Base-by-base conservation (phyloP, 2,888 invertebrate genomes). In the Agonopterix arenella region DNA sequence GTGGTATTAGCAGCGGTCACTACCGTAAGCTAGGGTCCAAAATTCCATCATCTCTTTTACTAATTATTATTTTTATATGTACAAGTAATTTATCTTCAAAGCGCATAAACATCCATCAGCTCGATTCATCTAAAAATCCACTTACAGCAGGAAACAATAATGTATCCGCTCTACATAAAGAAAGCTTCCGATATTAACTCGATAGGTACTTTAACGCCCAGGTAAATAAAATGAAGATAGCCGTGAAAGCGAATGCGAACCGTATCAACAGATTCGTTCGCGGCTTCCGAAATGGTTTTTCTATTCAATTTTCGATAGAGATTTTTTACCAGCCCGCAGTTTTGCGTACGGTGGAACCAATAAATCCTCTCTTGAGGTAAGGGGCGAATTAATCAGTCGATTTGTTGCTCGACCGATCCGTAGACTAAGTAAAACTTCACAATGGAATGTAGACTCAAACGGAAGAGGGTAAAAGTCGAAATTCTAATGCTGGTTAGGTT, bases 301-400 rank as follows among this genome's bases (percentile, higher is more conserved):
- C 88, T 86, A 89, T 89, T 89, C 86, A 89, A 89, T 89, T 88
- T 89, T 89, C 86, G 80, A 88, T 88, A 84, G 84, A 89, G 84
- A 86, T 89, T 88, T 89, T 89, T 86, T 88, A 84, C 84, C 80
- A 76, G 76, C 80, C 84, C 82, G 78, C 88, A 88, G 88, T 88
- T 89, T 89, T 88, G 88, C 89, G 86, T 86, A 84, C 86, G 74
- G 83, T 77, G 83, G 79, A 84, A 85, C 88, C 85, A 84, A 89
- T 89, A 89, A 89, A 89, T 89, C 85, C 89, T 78, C 70, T 80
- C 78, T 80, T 74, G 79, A 84, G 82, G 88, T 84, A 84, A 86
- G 86, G 86, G 86, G 79, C 83, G 86, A 85, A 86, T 86, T 88
- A 85, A 86, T 86, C 88, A 83, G 74, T 73, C 67, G 82, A 88